phyloP scores from a whole-genome alignment of 2,888 invertebrate genomes.

The Timema cristinae region DNA sequence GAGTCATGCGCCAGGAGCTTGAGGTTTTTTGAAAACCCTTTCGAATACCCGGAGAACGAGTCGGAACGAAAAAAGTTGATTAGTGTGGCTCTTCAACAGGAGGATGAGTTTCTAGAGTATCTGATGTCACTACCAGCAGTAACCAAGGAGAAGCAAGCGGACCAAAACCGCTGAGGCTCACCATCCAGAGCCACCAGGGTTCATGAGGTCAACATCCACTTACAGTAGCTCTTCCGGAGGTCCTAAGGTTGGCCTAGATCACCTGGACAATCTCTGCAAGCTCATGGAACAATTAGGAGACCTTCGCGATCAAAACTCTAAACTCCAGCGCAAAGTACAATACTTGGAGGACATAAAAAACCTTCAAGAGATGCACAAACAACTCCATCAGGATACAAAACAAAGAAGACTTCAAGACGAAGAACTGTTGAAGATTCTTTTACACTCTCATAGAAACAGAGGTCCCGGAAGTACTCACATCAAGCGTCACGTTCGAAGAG shows the following conservation, averaged over 20 bases:
- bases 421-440: constrained; percentile 16
- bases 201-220: constrained; percentile 24
- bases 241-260: constrained; percentile 55
- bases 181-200: neutral
- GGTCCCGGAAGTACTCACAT: neutral
- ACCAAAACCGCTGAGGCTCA: constrained; percentile 6
- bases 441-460: constrained; percentile 14
- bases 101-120: constrained; percentile 49
- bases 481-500: constrained; percentile 31
- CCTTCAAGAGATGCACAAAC: constrained; percentile 57
- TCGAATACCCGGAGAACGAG: constrained; percentile 18
- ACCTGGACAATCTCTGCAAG: constrained; percentile 71
- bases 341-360: constrained; percentile 69
- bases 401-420: constrained; percentile 25
- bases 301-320: constrained; percentile 66
- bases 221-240: constrained; percentile 11
- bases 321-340: constrained; percentile 61
- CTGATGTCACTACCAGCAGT: constrained; percentile 43
- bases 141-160: constrained; percentile 28
- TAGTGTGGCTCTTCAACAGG: constrained; percentile 33
- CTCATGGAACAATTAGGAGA: constrained; percentile 72
- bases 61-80: constrained; percentile 23
- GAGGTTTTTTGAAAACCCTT: neutral
- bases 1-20: neutral
- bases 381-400: constrained; percentile 40